Percentiles rank a stretch among this genome's conserved stretches.
These are phyloP conservation scores for Gallinago nigripennis DNA, from an alignment of 2,797 vertebrate genomes.

Conservation along the genomic window DNA sequence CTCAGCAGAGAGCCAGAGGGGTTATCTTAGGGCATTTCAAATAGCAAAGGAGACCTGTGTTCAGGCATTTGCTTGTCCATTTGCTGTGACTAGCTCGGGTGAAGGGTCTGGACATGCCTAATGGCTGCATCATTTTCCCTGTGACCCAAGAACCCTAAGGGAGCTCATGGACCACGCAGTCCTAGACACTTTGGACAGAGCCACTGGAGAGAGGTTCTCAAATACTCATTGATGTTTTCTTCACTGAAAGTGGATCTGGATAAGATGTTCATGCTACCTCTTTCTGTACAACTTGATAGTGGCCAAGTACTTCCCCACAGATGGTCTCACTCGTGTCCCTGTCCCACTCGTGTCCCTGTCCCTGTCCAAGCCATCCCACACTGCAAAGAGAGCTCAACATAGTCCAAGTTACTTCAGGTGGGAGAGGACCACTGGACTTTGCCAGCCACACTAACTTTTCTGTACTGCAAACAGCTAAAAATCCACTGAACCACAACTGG, in stretches of 20 bases:
- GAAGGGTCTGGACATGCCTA: neutral
- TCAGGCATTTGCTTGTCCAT: neutral
- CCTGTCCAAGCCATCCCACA: neutral
- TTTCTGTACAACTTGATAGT: neutral
- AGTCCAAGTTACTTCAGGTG: neutral
- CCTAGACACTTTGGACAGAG: neutral
- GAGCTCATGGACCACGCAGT: neutral
- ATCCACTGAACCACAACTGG: neutral
- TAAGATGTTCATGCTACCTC: neutral
- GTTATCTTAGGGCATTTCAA: neutral
- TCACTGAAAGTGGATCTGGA: neutral
- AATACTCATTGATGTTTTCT: neutral
- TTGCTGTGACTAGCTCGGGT: neutral
- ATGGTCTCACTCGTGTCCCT: neutral
- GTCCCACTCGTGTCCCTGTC: neutral
- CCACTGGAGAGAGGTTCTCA: neutral
- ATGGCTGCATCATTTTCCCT: neutral
- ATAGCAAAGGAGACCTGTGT: neutral
- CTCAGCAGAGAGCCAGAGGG: neutral
- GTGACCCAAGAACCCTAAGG: neutral
- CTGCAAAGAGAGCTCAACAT: neutral
- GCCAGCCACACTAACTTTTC: neutral
- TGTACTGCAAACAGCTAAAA: neutral
- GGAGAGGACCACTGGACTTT: neutral
- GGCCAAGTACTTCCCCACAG: neutral